phyloP scores from a whole-genome alignment of 2,797 vertebrate genomes.

The Acanthornis magna region DNA sequence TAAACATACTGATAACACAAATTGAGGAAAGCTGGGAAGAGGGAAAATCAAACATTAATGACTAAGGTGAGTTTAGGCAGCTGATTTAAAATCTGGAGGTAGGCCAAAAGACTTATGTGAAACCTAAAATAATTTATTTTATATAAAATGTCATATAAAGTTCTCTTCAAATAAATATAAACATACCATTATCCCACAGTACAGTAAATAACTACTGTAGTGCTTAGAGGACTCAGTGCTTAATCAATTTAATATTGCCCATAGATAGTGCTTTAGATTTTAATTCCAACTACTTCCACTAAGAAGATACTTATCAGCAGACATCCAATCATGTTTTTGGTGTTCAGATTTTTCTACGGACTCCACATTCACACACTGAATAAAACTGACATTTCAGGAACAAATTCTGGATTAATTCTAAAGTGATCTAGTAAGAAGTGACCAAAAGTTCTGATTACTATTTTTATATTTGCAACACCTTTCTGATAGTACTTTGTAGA shows the following conservation, averaged over 20 bases:
- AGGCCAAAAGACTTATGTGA: background rate
- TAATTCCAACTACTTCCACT: background rate
- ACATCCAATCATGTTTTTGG: background rate
- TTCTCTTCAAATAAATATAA: background rate
- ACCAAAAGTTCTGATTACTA: background rate
- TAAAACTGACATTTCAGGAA: background rate
- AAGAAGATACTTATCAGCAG: background rate
- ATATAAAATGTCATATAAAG: background rate
- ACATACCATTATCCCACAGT: background rate
- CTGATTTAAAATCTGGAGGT: background rate
- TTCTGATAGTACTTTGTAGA: background rate
- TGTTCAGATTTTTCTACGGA: background rate
- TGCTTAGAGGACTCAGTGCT: background rate
- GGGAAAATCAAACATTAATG: background rate
- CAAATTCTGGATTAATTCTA: background rate
- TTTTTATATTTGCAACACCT: background rate
- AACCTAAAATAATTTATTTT: background rate
- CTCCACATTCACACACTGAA: background rate
- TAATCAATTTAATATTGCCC: background rate
- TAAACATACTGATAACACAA: background rate
- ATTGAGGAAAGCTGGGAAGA: accelerated
- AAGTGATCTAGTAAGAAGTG: background rate
- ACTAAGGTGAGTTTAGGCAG: background rate
- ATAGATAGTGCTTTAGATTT: background rate
- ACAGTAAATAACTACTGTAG: background rate